A percentile compares a stretch with the other conserved stretches of the same genome.
These are phyloP conservation scores for Tachystola acroxantha DNA, from an alignment of 2,888 invertebrate genomes.

Conservation along the genomic window DNA sequence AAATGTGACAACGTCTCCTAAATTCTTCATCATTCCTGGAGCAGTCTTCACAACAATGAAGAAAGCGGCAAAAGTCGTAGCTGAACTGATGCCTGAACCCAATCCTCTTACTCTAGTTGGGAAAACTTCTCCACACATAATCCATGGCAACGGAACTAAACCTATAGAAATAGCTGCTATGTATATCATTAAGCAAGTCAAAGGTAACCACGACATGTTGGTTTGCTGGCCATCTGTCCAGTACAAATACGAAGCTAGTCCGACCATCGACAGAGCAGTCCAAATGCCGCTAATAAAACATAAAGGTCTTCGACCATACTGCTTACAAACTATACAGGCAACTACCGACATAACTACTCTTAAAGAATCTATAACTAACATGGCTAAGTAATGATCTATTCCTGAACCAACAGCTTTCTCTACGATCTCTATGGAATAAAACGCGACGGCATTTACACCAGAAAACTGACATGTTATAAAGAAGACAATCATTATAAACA, in stretches of 20 bases:
- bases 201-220: constrained; percentile 67
- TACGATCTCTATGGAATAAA: constrained; percentile 84
- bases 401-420: constrained; percentile 75
- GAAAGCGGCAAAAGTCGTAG: constrained; percentile 80
- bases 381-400: constrained; percentile 82
- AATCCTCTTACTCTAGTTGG: constrained; percentile 79
- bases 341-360: constrained; percentile 80
- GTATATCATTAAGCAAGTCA: constrained; percentile 75
- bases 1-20: constrained; percentile 82
- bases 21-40: constrained; percentile 75
- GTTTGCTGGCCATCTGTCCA: constrained; percentile 39
- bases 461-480: constrained; percentile 84
- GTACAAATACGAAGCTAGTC: constrained; percentile 69
- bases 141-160: constrained; percentile 83
- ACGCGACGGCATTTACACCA: constrained; percentile 84
- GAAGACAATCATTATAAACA: constrained; percentile 80
- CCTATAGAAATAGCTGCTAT: constrained; percentile 80
- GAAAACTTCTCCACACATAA: constrained; percentile 86
- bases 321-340: constrained; percentile 80
- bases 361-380: constrained; percentile 80
- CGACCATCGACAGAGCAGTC: constrained; percentile 78
- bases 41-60: constrained; percentile 83
- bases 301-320: constrained; percentile 80
- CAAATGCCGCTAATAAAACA: constrained; percentile 81
- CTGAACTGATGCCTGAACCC: constrained; percentile 82